phyloP scores from a whole-genome alignment of 2,113 vertebrate species.

The Python bivittatus region DNA sequence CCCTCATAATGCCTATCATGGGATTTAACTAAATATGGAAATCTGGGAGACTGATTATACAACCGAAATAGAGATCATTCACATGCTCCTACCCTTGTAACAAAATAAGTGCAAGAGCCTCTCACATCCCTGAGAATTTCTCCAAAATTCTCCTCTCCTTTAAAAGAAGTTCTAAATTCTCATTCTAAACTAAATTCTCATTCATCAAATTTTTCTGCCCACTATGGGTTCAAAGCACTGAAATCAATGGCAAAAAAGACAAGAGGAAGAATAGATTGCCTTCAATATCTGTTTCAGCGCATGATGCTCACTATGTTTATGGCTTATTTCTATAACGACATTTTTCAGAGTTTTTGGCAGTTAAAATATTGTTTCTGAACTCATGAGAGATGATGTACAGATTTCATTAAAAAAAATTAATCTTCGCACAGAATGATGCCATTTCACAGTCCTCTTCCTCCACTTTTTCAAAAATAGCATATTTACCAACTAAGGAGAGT shows the following conservation, averaged over 20 bases:
- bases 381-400: not conserved
- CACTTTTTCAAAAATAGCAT: slow-evolving; percentile 11
- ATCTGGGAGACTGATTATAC: not conserved
- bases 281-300: not conserved
- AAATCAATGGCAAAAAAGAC: not conserved
- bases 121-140: not conserved
- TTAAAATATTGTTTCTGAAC: not conserved
- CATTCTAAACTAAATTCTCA: not conserved
- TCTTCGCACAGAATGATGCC: not conserved
- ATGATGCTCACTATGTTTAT: not conserved
- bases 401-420: not conserved
- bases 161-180: not conserved
- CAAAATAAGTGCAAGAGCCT: not conserved
- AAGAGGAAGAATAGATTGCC: not conserved
- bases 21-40: not conserved
- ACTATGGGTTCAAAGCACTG: not conserved
- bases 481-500: not conserved
- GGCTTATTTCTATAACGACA: not conserved
- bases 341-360: not conserved
- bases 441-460: slow-evolving; percentile 1
- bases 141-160: not conserved
- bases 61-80: not conserved
- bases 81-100: not conserved
- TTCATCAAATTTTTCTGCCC: not conserved
- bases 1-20: not conserved